phyloP scores from a whole-genome alignment of 2,888 invertebrate species.

The Sepiola atlantica region DNA sequence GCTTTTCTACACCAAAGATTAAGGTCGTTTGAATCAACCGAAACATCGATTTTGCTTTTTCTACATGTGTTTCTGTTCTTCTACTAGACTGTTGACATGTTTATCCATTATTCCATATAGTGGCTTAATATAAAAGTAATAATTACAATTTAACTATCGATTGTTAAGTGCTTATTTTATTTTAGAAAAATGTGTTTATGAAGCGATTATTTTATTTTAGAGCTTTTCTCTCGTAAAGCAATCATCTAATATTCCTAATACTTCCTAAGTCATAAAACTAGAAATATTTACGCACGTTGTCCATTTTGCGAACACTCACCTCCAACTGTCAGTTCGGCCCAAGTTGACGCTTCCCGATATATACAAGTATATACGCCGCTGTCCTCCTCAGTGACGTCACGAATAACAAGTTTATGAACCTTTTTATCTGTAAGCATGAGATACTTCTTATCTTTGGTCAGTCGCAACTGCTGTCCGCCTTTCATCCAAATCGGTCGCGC shows the following conservation, averaged over 20 bases:
- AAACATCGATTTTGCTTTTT: too few relatives aligned
- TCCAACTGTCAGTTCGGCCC: not conserved
- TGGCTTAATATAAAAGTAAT: not conserved
- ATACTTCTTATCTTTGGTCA: not conserved
- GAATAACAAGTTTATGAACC: conserved; percentile 43
- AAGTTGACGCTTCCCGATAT: not conserved
- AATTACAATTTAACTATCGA: not conserved
- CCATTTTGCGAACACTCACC: not conserved
- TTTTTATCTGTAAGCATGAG: conserved; percentile 32
- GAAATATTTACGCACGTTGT: not conserved
- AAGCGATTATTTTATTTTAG: too few relatives aligned
- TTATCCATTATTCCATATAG: too few relatives aligned
- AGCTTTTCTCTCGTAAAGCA: too few relatives aligned
- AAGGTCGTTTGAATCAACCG: too few relatives aligned
- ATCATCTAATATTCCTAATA: too few relatives aligned
- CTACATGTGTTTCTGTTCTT: too few relatives aligned
- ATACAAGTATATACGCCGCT: conserved; percentile 32
- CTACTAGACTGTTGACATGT: too few relatives aligned
- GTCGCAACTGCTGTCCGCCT: conserved; percentile 2
- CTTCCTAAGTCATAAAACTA: not conserved
- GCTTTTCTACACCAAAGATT: too few relatives aligned
- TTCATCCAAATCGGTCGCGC: not conserved
- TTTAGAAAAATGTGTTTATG: not conserved
- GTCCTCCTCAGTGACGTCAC: conserved; percentile 33
- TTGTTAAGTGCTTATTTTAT: not conserved